Evolutionary conservation across 1,140 invertebrate species (phyloP), one percentile per base, ranked within the genome.

Genomic region (Lordiphosa collinella): DNA sequence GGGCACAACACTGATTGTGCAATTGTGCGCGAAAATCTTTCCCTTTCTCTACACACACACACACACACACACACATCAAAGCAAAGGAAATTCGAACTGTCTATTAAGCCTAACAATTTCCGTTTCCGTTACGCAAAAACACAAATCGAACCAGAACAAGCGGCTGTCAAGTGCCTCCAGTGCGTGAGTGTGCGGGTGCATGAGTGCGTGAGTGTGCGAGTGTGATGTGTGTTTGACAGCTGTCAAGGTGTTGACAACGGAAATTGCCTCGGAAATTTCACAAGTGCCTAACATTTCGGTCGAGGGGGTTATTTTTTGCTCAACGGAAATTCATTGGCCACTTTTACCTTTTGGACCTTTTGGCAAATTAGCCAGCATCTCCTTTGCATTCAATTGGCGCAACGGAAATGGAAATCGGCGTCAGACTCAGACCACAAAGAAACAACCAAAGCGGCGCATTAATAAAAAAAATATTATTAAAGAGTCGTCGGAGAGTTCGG

Each of bases 61-160:
- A n/a, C n/a, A n/a, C n/a, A 8, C 40, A 14, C 37, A 57, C 36
- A 56, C 46, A 65, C 53, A 57, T 48, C 54, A 75, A 75, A 57
- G 53, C 38, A 35, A 31, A 51, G 78, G 63, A 84, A 84, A 84
- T 69, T 75, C 68, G 63, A 73, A 73, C 80, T 84, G 78, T 84
- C 78, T 84, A 84, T 84, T 78, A 84, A 78, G 78, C 78, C 78
- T 84, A 84, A 84, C 78, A 84, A 84, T 78, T 84, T 84, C 78
- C 78, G 78, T 58, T 84, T 84, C 78, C 78, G 72, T 14, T 62
- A 40, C 43, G 62, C 50, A 47, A 65, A 61, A 62, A 60, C 59
- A 54, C 52, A 53, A 53, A 66, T 46, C 37, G 43, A 53, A 59
- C 16, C 38, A 29, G 35, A 52, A 49, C 40, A 59, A 44, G 13